phyloP scores from a whole-genome alignment of 2,113 vertebrate species.

The Oceanites oceanicus region DNA sequence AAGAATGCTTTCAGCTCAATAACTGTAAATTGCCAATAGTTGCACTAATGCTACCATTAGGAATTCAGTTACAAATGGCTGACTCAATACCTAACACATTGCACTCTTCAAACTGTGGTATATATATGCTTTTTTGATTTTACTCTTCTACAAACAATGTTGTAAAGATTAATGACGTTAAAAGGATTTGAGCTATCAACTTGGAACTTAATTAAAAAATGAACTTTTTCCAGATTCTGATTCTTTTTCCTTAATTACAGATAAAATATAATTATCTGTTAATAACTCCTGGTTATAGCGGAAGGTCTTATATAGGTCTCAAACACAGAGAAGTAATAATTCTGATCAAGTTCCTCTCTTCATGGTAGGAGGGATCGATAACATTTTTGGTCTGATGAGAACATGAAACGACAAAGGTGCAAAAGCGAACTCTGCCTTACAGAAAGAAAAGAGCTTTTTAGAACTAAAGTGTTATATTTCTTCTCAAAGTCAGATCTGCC shows the following conservation, averaged over 20 bases:
- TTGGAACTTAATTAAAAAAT: background rate
- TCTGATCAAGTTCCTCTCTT: background rate
- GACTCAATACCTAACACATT: background rate
- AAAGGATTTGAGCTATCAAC: background rate
- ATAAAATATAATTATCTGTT: background rate
- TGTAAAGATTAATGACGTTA: background rate
- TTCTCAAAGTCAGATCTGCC: background rate
- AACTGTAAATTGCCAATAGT: background rate
- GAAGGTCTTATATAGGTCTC: background rate
- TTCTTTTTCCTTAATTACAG: background rate
- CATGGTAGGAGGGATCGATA: background rate
- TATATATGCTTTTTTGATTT: background rate
- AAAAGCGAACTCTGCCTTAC: background rate
- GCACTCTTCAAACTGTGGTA: background rate
- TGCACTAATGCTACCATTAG: background rate
- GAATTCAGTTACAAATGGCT: background rate
- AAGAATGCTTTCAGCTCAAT: background rate
- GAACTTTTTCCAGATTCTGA: background rate
- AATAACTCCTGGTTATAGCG: background rate
- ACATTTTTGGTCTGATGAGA: background rate
- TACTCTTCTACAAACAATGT: background rate
- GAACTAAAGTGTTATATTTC: background rate
- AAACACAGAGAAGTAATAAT: background rate
- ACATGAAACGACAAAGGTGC: background rate
- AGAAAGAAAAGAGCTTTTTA: background rate